phyloP scores from a whole-genome alignment of 2,113 vertebrate genomes.

The Mus pahari region DNA sequence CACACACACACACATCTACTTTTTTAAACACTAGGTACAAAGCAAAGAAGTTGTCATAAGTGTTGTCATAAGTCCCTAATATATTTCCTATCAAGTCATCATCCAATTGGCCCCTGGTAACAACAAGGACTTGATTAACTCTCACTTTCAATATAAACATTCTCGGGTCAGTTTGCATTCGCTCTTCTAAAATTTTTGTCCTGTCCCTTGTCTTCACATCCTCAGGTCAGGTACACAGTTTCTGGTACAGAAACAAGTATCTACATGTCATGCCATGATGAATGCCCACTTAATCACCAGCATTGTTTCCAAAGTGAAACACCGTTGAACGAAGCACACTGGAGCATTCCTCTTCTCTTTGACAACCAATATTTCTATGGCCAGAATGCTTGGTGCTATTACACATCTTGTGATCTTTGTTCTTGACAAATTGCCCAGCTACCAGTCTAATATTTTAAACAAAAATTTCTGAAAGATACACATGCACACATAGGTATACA shows the following conservation, averaged over 20 bases:
- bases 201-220: background rate
- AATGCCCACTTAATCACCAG: background rate
- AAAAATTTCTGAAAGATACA: background rate
- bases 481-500: background rate
- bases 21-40: background rate
- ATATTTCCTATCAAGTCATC: background rate
- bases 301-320: background rate
- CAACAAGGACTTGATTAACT: background rate
- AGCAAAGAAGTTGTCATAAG: background rate
- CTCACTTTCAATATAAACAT: background rate
- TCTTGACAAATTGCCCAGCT: background rate
- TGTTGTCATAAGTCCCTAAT: background rate
- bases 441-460: background rate
- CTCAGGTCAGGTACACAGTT: background rate
- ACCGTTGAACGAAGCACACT: background rate
- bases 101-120: background rate
- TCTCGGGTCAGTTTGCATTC: background rate
- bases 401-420: constrained; percentile 9
- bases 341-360: background rate
- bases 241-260: background rate
- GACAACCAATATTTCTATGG: background rate
- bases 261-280: accelerated
- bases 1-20: background rate
- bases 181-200: background rate
- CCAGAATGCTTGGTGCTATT: background rate